Base-by-base conservation (phyloP, 2,113 vertebrate species). In the Tragelaphus scriptus region DNA sequence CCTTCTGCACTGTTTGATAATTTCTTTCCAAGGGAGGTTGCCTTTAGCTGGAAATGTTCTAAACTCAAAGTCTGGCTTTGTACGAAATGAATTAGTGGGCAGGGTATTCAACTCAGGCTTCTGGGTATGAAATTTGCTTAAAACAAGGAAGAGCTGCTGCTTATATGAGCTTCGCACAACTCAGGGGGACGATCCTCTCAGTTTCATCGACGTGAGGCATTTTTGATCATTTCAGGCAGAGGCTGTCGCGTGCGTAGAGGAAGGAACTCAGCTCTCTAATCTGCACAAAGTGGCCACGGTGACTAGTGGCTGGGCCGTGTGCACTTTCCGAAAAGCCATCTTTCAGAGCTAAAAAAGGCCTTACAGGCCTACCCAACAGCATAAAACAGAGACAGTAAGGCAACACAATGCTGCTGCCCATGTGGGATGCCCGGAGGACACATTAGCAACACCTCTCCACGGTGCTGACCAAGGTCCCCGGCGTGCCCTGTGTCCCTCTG, bases 381-480 rank as follows among this genome's bases (percentile, higher is more conserved):
- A 55, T 26, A 25, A 59, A 23, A 47, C 36, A 51, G 25, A 36
- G 47, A 71, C 30, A 26, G 3, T 0, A 2, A 23, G 40, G 77
- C 25, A 68, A 26, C 1, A 11, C 1, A 13, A 7, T 1, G 2
- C 7, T 7, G n/a, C 5, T 9, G 58, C 16, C 1, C 0, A 14
- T 0, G 0, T 2, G 8, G 6, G 44, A 15, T 0, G 0, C 12
- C 12, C 7, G 2, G 51, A n/a, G 13, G 40, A 14, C 40, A 8
- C 2, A 1, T 3, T 19, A 14, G 65, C 15, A 65, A 65, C 2
- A 32, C 58, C n/a, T 26, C 40, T 55, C 23, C 9, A 7, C 0
- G 9, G 71, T 10, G 12, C 47, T 11, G 23, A 30, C 14, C 23
- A 16, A 28, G 85, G 10, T 23, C 36, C 5, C 2, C 3, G 3